Evolutionary conservation across 2,797 vertebrate genomes (phyloP), one percentile per base, ranked within the genome.

Genomic region (Brachyalestes nurse): DNA sequence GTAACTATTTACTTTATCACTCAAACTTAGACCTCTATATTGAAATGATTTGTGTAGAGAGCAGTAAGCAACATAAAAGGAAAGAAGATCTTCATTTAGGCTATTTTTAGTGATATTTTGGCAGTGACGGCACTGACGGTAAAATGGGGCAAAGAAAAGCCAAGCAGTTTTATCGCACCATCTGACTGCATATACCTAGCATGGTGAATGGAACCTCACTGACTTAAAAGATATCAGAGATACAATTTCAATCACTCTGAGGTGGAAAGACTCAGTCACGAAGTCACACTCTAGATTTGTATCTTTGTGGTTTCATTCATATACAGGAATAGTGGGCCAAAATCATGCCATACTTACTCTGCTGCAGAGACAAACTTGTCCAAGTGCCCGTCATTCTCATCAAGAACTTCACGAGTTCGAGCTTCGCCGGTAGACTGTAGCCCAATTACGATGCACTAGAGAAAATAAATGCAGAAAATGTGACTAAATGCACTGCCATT

Each of bases 391-490:
- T 99, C 98, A 0, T 97, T 99, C 90, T 98, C 97, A 0, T 97
- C 98, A 84, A 99, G 91, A 73, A 99, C 98, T 79, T 99, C 98
- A 77, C 98, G 94, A 66, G 98, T 99, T 25, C 98, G 96, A 0
- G 97, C 98, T 91, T 99, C 98, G 0, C 98, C 98, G 0, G 97
- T 99, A 23, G 98, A 99, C 94, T 99, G 98, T 83, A 99, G 94
- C 19, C 97, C 98, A 0, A 99, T 97, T 74, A 99, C 98, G 0
- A 99, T 93, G 25, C 97, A 98, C 98, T 97, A 87, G 5, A 75
- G 61, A 77, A 38, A 61, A 16, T 6, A 25, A 84, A 10, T 77
- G 4, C 83, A 73, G 79, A 0, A 9, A 12, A 66, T 23, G 1
- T 38, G 47, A 28, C 28, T 14, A 2, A 47, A 62, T 21, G 5